Conservation (phyloP, 2,888 invertebrate genomes). For the Thereva unica region DNA sequence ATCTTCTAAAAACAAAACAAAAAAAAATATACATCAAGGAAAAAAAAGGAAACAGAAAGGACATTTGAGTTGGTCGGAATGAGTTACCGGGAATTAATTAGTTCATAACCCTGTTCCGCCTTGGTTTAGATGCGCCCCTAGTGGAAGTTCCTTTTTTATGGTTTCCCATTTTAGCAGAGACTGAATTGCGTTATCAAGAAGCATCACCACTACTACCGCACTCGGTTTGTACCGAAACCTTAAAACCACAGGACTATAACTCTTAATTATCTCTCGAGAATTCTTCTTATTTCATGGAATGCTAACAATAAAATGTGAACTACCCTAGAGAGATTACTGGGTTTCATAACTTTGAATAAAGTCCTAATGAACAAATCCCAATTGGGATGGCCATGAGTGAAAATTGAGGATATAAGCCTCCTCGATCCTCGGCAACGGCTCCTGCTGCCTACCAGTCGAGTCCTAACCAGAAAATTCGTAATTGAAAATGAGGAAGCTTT, state of each 20-base stretch:
- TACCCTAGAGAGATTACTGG: conserved; percentile 28
- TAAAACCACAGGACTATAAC: conserved; percentile 19
- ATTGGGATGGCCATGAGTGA: conserved; percentile 16
- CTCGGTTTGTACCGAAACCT: conserved; percentile 6
- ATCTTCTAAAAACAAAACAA: neutral
- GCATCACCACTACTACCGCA: neutral
- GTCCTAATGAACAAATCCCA: conserved; percentile 34
- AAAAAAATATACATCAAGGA: too few relatives aligned
- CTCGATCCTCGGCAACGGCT: neutral
- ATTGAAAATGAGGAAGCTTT: conserved; percentile 26
- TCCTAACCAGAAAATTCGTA: neutral
- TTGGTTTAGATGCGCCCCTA: neutral
- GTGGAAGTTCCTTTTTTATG: conserved; percentile 19
- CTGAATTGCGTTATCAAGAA: conserved; percentile 11
- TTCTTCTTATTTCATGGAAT: conserved; percentile 33
- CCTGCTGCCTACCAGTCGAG: neutral
- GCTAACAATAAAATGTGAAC: conserved; percentile 35
- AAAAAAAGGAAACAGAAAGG: conserved; percentile 6
- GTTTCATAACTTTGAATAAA: conserved; percentile 35
- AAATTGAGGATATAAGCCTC: conserved; percentile 14
- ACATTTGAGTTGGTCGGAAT: conserved; percentile 2
- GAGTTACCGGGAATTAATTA: conserved; percentile 28
- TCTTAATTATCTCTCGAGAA: conserved; percentile 28
- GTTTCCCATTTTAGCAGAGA: conserved; percentile 17
- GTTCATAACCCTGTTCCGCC: conserved; percentile 21